These are phyloP conservation scores for Drosophila ohnishii DNA, from an alignment of 1,140 invertebrate species.

Conservation along the genomic window DNA sequence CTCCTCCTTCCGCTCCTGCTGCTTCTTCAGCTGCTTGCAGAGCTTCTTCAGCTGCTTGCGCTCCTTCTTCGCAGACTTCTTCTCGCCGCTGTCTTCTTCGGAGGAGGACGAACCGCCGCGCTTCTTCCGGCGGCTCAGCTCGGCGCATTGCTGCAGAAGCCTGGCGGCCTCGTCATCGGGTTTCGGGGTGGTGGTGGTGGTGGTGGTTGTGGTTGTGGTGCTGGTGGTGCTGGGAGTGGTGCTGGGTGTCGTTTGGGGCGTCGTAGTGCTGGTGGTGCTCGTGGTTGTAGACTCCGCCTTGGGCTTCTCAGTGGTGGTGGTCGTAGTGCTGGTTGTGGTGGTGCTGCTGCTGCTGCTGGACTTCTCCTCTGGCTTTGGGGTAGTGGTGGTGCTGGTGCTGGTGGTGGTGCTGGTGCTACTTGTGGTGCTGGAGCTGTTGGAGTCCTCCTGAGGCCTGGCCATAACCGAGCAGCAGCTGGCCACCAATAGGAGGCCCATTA, in stretches of 20 bases:
- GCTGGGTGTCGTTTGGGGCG: neutral
- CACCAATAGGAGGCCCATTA: slow-evolving; percentile 49
- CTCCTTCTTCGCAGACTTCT: slow-evolving; percentile 58
- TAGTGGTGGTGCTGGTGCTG: slow-evolving; percentile 5
- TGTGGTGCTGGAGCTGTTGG: slow-evolving; percentile 1
- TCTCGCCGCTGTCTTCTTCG: slow-evolving; percentile 62
- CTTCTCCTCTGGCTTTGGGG: slow-evolving; percentile 24
- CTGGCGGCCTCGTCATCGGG: slow-evolving; percentile 40
- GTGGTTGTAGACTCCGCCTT: slow-evolving; percentile 21
- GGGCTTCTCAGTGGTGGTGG: slow-evolving; percentile 26
- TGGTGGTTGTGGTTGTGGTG: slow-evolving; percentile 11
- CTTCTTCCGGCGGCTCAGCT: slow-evolving; percentile 54
- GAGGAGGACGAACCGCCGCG: slow-evolving; percentile 57
- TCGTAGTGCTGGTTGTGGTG: slow-evolving; percentile 10
- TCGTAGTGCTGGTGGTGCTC: slow-evolving; percentile 14
- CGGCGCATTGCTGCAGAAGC: slow-evolving; percentile 56
- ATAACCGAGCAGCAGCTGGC: slow-evolving; percentile 33
- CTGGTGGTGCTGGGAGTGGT: slow-evolving; percentile 12
- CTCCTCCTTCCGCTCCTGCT: slow-evolving; percentile 56
- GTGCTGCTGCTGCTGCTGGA: slow-evolving; percentile 15
- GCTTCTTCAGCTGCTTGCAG: slow-evolving; percentile 60
- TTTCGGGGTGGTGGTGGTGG: slow-evolving; percentile 43
- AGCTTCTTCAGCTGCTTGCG: slow-evolving; percentile 74
- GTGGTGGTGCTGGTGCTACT: slow-evolving; percentile 7
- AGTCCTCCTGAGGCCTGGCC: slow-evolving; percentile 48